Base-by-base conservation (phyloP, 2,797 vertebrate species). In the Melanogrammus aeglefinus region DNA sequence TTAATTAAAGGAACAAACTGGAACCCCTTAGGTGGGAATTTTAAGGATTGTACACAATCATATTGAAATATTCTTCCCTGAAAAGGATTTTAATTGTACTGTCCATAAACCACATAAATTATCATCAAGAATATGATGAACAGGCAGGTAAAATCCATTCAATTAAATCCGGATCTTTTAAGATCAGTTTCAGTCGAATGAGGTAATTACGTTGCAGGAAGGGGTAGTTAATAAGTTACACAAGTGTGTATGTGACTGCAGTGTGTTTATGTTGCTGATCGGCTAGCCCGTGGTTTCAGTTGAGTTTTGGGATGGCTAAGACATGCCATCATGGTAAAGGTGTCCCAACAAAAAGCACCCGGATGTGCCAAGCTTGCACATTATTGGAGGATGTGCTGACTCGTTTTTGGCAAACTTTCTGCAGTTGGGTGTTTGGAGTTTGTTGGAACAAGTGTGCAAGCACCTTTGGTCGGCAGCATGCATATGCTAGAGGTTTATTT, bases 1-100 rank as follows among this genome's bases (percentile, higher is more conserved):
- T 47, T 81, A 44, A 83, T 76, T 79, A 69, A 76, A 78, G 14
- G 41, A 51, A 79, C 71, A 80, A 51, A 35, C n/a, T 72, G 57
- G 33, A 69, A 0, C 57, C 57, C 57, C 57, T 8, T 63, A n/a
- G 57, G 21, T 1, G 9, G 57, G 57, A 63, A 63, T 63, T 24
- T 7, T 24, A 63, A 63, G 18, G 3, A 44, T 24, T 63, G 16
- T 7, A 63, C 5, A 21, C 57, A 63, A 18, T 63, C 2, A 24
- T n/a, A 63, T 63, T 24, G 6, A 63, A 63, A 63, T 63, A 63
- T 24, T 63, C 57, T 63, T 24, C 57, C 4, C 57, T 24, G 51
- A 63, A 63, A 63, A 24, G n/a, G 21, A 8, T 63, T 63, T 63
- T 63, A 13, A 63, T 63, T 63, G n/a, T 9, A 63, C 21, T n/a